phyloP scores from a whole-genome alignment of 2,113 vertebrate species.

The Hyla sarda region DNA sequence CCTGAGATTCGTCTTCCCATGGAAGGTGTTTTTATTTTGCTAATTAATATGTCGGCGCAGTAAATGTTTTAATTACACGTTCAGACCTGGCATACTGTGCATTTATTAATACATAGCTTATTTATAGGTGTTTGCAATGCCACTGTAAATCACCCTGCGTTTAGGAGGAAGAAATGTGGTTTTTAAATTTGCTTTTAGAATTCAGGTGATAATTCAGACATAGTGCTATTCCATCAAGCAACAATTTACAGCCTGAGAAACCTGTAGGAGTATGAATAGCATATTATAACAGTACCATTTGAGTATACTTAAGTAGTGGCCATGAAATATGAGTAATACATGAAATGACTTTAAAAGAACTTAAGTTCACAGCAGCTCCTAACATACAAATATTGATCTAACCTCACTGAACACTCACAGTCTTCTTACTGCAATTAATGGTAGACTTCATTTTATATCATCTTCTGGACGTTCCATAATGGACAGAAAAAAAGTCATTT shows the following conservation, averaged over 20 bases:
- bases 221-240: background rate
- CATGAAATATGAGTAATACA: background rate
- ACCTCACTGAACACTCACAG: background rate
- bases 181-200: background rate
- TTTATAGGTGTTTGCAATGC: background rate
- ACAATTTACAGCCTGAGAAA: background rate
- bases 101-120: background rate
- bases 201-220: background rate
- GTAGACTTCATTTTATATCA: background rate
- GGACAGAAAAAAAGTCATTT: no score
- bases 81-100: background rate
- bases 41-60: slow-evolving; percentile 35
- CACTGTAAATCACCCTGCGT: background rate
- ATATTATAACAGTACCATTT: background rate
- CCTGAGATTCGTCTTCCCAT: slow-evolving; percentile 7
- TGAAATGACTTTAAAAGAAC: background rate
- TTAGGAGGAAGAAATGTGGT: background rate
- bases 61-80: slow-evolving; percentile 41
- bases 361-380: background rate
- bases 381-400: background rate
- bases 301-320: background rate
- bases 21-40: slow-evolving; percentile 19
- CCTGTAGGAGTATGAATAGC: background rate
- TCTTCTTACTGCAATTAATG: background rate
- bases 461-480: no score